These are phyloP conservation scores for Plectrocnemia conspersa DNA, from an alignment of 1,140 invertebrate genomes.

Conservation along the genomic window DNA sequence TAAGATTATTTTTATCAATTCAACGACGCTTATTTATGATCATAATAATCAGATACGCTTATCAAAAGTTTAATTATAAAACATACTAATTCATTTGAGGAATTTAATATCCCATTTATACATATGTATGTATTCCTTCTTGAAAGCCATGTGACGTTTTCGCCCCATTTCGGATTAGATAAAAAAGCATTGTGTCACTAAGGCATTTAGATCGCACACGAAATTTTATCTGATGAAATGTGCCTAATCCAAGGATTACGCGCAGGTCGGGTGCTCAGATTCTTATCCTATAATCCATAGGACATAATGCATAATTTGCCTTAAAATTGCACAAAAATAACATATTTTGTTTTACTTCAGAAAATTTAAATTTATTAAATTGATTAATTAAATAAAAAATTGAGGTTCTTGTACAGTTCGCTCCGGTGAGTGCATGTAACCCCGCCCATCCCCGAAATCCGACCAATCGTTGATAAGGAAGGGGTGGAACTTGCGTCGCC, in stretches of 20 bases:
- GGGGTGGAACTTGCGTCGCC: slow-evolving; percentile 8
- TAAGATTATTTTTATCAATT: not conserved
- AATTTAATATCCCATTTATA: not conserved
- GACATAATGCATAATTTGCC: not conserved
- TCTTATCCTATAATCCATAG: slow-evolving; percentile 2
- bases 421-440: not conserved
- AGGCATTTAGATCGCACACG: slow-evolving; percentile 11
- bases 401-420: not conserved
- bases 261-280: not conserved
- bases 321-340: not conserved
- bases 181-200: not conserved
- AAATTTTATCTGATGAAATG: slow-evolving; percentile 13
- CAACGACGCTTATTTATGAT: not conserved
- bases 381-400: not conserved
- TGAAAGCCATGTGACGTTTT: not conserved
- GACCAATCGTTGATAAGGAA: slow-evolving; percentile 5
- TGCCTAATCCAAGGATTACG: slow-evolving; percentile 5
- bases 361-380: not conserved
- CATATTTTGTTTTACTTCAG: not conserved
- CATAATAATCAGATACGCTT: not conserved
- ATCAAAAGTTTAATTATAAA: not conserved
- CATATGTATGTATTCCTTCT: not conserved
- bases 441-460: slow-evolving; percentile 1
- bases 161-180: not conserved
- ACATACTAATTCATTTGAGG: not conserved